Conservation (phyloP, 1,140 invertebrate species). For the Eupristina koningsbergeri region DNA sequence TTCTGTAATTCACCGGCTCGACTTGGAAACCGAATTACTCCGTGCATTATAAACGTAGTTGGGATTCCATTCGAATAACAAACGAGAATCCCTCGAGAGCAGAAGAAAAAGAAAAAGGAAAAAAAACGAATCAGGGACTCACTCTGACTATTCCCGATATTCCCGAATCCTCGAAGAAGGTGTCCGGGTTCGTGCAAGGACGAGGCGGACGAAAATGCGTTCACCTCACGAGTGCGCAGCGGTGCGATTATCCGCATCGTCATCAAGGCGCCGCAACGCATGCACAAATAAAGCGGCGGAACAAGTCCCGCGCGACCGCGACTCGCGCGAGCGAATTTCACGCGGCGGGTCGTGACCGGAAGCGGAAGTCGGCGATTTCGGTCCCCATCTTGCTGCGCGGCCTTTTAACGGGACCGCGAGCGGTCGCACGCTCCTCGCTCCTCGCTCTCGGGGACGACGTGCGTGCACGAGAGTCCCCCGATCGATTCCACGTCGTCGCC, state of each 20-base stretch:
- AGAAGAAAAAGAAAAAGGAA: too few relatives aligned
- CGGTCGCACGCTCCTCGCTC: conserved; percentile 48
- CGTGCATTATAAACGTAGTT: neutral
- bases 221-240: too few relatives aligned
- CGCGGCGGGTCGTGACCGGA: conserved; percentile 69
- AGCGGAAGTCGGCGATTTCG: conserved; percentile 69
- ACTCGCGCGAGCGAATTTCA: conserved; percentile 50
- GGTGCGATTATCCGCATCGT: conserved; percentile 17
- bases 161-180: neutral
- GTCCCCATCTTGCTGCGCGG: conserved; percentile 19
- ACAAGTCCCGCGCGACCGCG: conserved; percentile 25
- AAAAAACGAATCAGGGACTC: neutral
- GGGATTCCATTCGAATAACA: neutral
- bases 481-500: neutral
- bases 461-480: conserved; percentile 19
- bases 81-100: neutral
- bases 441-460: too few relatives aligned
- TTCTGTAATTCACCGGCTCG: neutral
- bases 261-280: conserved; percentile 1
- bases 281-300: conserved; percentile 39
- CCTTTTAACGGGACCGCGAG: conserved; percentile 56
- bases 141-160: neutral
- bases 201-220: neutral
- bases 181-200: neutral
- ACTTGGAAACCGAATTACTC: neutral